Evolutionary conservation across 2,113 vertebrate genomes (phyloP), one percentile per base, ranked within the genome.

Genomic region (Herpailurus yagouaroundi): DNA sequence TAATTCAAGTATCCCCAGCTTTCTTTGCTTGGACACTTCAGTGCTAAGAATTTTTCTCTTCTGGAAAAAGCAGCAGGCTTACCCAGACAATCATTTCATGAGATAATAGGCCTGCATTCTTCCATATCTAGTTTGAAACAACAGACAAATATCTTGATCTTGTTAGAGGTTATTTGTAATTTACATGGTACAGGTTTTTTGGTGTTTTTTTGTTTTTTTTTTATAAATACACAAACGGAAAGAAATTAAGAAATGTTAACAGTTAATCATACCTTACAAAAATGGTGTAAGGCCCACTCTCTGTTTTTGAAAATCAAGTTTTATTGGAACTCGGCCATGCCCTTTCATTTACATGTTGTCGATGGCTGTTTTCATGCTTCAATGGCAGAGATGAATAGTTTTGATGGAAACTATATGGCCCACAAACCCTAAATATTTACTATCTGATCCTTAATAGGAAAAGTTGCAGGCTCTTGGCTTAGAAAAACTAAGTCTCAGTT

Each of bases 81-180:
- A 85, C 1, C 45, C 93, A 95, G 29, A 89, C 48, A 97, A 87
- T 91, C 19, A 88, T 25, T 97, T 97, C 55, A 94, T 71, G 91
- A 98, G 84, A 96, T 77, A 98, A 95, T 86, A 98, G 55, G 64
- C 66, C 52, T 97, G 15, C 10, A 52, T 97, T 97, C 48, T 97
- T 95, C 11, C 33, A 92, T 97, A 97, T 23, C 16, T 60, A 77
- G n/a, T 95, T 97, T 97, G 95, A 98, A 98, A 97, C 89, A 98
- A 76, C 57, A 97, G 60, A 57, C n/a, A 96, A 92, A 81, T 88
- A 68, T 89, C 95, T 95, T 98, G 31, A 87, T 95, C 98, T 97
- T 96, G 27, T 94, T 98, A 91, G 29, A 76, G 97, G 94, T 7
- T 77, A 4, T 88, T 97, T 97, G 89, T 45, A 91, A 97, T 97